Percentiles rank a stretch among this genome's conserved stretches.
Conservation (phyloP, 2,888 invertebrate species). For the Electrophaes corylata region DNA sequence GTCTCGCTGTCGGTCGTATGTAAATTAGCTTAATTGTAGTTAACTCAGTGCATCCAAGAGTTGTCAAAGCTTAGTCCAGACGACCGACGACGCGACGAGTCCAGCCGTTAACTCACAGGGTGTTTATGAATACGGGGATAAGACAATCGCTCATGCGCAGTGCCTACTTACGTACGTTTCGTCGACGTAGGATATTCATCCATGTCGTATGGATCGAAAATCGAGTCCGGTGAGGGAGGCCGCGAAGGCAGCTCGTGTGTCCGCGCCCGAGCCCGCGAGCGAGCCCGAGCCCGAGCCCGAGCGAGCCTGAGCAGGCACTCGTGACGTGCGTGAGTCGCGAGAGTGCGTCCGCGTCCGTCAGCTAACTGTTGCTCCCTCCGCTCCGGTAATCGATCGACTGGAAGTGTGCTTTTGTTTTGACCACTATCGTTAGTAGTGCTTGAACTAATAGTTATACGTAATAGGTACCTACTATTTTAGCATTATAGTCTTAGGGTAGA, state of each 20-base stretch:
- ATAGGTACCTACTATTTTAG: no score
- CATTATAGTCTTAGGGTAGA: no score
- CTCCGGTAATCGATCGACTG: constrained; percentile 56
- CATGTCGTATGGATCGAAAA: constrained; percentile 39
- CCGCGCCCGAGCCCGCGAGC: constrained; percentile 10
- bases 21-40: no score
- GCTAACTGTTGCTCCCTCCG: no score
- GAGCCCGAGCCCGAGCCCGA: not conserved
- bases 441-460: no score
- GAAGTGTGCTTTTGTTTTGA: constrained; percentile 67
- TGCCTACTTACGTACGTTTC: not conserved
- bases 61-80: not conserved
- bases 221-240: constrained; percentile 43
- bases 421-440: constrained; percentile 38
- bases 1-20: no score
- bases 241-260: constrained; percentile 25
- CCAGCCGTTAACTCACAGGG: no score
- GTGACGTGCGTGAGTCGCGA: no score
- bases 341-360: not conserved
- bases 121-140: not conserved
- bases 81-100: not conserved
- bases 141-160: constrained; percentile 9
- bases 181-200: constrained; percentile 4
- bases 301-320: no score
- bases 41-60: not conserved